Percentiles rank a stretch among this genome's conserved stretches.
phyloP scores from a whole-genome alignment of 2,797 vertebrate species.

The Clarias fuscus region DNA sequence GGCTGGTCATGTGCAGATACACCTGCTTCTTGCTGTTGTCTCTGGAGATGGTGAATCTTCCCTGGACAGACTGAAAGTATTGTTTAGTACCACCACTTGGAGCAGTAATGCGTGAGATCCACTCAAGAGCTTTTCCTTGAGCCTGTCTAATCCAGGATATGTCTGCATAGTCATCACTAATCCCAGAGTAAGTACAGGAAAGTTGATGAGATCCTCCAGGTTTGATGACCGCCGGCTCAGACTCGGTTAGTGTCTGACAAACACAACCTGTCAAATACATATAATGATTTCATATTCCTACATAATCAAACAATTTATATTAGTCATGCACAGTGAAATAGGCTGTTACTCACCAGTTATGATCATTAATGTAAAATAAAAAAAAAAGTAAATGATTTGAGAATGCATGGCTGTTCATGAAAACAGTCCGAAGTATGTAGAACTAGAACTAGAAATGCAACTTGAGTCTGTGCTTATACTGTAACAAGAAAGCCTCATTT shows the following conservation, averaged over 20 bases:
- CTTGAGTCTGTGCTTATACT: background rate
- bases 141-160: slow-evolving; percentile 59
- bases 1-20: slow-evolving; percentile 48
- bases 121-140: slow-evolving; percentile 60
- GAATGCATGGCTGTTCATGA: too few species aligned
- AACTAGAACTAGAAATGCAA: too few species aligned
- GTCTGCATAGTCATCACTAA: accelerated
- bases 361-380: too few species aligned
- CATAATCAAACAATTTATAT: too few species aligned
- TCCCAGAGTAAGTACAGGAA: slow-evolving; percentile 47
- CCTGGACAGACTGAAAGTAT: slow-evolving; percentile 48
- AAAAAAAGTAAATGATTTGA: too few species aligned
- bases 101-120: slow-evolving; percentile 40
- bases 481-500: background rate
- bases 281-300: too few species aligned
- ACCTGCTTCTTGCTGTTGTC: slow-evolving; percentile 53
- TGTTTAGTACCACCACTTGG: background rate
- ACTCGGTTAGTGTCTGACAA: slow-evolving; percentile 57
- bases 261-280: too few species aligned
- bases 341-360: too few species aligned
- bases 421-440: too few species aligned
- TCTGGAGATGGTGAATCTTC: slow-evolving; percentile 57
- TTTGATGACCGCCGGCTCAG: slow-evolving; percentile 49
- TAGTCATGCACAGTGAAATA: too few species aligned
- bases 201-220: slow-evolving; percentile 45